Conservation (phyloP, 2,113 vertebrate species). For the Otis tarda region DNA sequence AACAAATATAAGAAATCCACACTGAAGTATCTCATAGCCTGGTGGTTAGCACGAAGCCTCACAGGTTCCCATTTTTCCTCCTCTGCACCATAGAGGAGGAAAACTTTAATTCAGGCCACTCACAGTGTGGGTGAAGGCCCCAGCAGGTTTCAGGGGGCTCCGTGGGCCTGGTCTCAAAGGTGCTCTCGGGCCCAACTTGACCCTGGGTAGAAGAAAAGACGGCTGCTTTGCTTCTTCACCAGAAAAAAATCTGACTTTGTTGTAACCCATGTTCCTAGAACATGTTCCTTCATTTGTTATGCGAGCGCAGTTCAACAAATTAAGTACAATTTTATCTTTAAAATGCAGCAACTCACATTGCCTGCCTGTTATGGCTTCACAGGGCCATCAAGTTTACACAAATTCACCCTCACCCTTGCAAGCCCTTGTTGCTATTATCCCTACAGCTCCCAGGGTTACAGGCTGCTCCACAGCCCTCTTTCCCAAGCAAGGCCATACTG, state of each 20-base stretch:
- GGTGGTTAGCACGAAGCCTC: rapidly evolving
- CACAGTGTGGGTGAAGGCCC: rapidly evolving
- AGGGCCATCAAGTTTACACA: neutral
- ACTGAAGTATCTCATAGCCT: neutral
- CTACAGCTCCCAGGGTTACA: rapidly evolving
- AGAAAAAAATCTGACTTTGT: neutral
- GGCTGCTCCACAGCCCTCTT: neutral
- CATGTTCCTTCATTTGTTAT: neutral
- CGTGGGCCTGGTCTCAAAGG: rapidly evolving
- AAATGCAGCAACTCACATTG: neutral
- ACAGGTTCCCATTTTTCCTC: neutral
- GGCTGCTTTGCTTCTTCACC: rapidly evolving
- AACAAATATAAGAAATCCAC: neutral
- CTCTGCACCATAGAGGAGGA: neutral
- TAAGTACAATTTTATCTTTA: neutral
- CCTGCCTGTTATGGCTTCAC: rapidly evolving
- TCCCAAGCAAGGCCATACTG: neutral
- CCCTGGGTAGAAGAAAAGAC: rapidly evolving
- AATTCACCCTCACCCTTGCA: neutral
- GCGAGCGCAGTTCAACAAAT: neutral
- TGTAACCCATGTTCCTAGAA: neutral
- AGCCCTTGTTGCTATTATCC: neutral
- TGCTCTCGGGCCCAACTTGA: neutral
- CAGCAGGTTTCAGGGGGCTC: rapidly evolving
- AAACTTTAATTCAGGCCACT: rapidly evolving